Conservation (phyloP, 2,888 invertebrate species). For the Graphium colonna region DNA sequence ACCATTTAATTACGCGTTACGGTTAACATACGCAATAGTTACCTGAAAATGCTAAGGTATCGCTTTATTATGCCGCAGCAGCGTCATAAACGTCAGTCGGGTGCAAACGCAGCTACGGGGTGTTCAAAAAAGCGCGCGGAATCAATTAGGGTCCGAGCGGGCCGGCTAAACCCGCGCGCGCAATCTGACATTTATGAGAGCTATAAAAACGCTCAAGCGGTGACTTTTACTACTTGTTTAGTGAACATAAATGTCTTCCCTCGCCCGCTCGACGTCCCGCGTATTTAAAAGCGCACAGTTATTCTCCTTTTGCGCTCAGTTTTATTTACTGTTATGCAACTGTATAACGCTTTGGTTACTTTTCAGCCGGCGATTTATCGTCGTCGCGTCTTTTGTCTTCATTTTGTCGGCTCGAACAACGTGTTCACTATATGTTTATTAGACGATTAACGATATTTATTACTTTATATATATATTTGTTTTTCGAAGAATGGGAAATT, state of each 20-base stretch:
- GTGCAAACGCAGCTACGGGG: constrained; percentile 44
- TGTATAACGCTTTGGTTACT: constrained; percentile 77
- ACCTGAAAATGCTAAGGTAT: constrained; percentile 60
- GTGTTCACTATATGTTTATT: neutral
- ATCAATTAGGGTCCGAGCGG: constrained; percentile 58
- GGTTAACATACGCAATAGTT: constrained; percentile 49
- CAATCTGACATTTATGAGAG: constrained; percentile 81
- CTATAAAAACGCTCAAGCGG: constrained; percentile 81
- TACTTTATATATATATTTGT: neutral
- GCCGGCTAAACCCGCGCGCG: constrained; percentile 52
- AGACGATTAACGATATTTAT: neutral
- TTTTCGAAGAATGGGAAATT: too few relatives aligned
- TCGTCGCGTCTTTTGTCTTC: constrained; percentile 72
- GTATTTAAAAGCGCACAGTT: constrained; percentile 77
- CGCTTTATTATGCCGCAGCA: constrained; percentile 45
- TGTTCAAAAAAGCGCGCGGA: constrained; percentile 51
- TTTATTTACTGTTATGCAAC: constrained; percentile 79
- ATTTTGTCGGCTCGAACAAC: constrained; percentile 52
- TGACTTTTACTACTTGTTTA: constrained; percentile 82
- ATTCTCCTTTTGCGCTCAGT: constrained; percentile 71
- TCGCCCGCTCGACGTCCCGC: constrained; percentile 74
- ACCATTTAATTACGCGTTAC: constrained; percentile 52
- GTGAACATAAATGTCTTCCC: constrained; percentile 82
- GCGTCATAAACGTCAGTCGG: constrained; percentile 39
- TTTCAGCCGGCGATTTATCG: constrained; percentile 72